Evolutionary conservation across 1,140 invertebrate genomes (phyloP).

Genomic region (Theocolax elegans): DNA sequence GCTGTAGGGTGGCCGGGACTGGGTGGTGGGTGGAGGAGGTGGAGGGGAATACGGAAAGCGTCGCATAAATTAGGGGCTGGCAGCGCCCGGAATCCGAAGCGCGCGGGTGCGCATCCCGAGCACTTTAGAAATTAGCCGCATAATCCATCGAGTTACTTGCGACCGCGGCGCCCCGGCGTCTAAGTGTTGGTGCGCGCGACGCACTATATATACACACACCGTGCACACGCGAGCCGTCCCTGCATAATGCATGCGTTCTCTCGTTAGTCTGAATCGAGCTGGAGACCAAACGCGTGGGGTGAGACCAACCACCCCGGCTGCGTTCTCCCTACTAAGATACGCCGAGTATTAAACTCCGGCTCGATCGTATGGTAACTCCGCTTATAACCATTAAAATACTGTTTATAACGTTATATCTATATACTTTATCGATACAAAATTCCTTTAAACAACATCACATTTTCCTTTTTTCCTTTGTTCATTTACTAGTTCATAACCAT

Average conservation of each 20-base stretch:
- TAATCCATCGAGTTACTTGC: constrained; percentile 57
- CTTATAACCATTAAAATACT: no score
- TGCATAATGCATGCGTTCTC: constrained; percentile 26
- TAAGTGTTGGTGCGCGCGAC: no score
- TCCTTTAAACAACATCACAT: no score
- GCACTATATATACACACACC: background rate
- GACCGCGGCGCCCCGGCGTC: background rate
- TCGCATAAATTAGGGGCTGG: constrained; percentile 54
- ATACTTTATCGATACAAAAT: no score
- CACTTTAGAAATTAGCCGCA: constrained; percentile 60
- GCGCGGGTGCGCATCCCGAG: constrained; percentile 39
- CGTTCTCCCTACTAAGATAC: no score
- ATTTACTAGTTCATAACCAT: no score
- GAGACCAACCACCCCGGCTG: no score
- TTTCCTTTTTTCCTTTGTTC: no score
- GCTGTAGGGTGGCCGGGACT: background rate
- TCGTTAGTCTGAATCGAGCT: constrained; percentile 24
- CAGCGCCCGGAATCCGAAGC: constrained; percentile 35
- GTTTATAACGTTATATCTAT: no score
- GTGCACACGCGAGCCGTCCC: background rate
- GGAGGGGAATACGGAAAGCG: constrained; percentile 44
- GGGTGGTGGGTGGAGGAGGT: background rate
- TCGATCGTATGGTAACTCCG: no score
- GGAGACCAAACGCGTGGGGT: no score
- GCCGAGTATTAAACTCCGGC: no score